phyloP scores from a whole-genome alignment of 2,888 invertebrate genomes.

The Melieria omissa region DNA sequence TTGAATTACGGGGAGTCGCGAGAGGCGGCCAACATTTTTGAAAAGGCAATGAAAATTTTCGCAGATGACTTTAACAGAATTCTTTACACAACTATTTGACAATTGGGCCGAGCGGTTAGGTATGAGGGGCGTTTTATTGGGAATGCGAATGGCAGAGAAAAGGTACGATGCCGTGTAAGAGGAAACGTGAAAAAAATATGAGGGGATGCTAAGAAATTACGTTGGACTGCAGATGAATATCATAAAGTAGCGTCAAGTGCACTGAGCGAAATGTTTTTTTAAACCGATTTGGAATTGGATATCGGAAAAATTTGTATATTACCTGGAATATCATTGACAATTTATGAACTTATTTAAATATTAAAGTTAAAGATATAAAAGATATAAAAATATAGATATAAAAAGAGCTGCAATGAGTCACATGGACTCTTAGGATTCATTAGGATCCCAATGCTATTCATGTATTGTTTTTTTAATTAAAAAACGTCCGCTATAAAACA shows the following conservation, averaged over 20 bases:
- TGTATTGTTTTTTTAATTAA: no score
- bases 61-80: slow-evolving; percentile 41
- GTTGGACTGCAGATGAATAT: background rate
- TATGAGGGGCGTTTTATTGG: background rate
- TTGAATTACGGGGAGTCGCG: background rate
- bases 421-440: no score
- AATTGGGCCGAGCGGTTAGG: slow-evolving; percentile 36
- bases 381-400: no score
- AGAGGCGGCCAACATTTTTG: background rate
- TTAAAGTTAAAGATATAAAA: no score
- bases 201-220: background rate
- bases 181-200: background rate
- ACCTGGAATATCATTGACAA: no score
- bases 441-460: no score
- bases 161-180: background rate
- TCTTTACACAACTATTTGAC: slow-evolving; percentile 50
- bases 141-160: background rate
- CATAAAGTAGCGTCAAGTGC: background rate
- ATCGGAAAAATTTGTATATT: background rate
- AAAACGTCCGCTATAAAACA: no score
- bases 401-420: no score
- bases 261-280: background rate
- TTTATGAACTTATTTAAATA: no score
- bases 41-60: slow-evolving; percentile 37
- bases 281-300: background rate